Evolutionary conservation across 2,797 vertebrate species (phyloP).

Genomic region (Chaenodraco wilsoni): DNA sequence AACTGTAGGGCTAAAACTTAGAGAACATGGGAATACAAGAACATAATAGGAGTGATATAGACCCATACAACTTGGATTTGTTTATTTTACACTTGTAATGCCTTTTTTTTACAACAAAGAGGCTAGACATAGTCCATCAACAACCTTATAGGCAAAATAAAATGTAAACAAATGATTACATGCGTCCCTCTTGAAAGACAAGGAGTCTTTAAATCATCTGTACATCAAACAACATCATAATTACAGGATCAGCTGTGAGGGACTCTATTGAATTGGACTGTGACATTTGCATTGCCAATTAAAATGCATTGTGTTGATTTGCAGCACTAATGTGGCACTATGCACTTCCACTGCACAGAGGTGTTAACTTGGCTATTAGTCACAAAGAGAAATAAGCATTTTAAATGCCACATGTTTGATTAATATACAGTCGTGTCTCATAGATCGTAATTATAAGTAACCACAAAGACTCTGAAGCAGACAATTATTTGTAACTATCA

Average conservation of each 20-base stretch:
- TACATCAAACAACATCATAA: slow-evolving; percentile 41
- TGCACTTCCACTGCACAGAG: slow-evolving; percentile 34
- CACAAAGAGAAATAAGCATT: slow-evolving; percentile 21
- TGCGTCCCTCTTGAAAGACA: slow-evolving; percentile 2
- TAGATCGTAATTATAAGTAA: slow-evolving; percentile 37
- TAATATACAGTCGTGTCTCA: slow-evolving; percentile 31
- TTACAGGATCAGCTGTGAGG: slow-evolving; percentile 31
- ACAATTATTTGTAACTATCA: slow-evolving; percentile 14
- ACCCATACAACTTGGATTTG: too few relatives aligned
- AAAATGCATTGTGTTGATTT: slow-evolving; percentile 41
- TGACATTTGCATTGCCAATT: slow-evolving; percentile 34
- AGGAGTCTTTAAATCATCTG: slow-evolving; percentile 13
- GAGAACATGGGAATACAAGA: too few relatives aligned
- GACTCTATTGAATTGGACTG: slow-evolving; percentile 17
- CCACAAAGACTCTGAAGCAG: slow-evolving; percentile 11
- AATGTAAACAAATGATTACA: slow-evolving; percentile 23
- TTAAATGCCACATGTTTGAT: slow-evolving; percentile 33
- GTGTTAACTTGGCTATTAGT: slow-evolving; percentile 36
- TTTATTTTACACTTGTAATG: neutral
- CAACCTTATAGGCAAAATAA: neutral
- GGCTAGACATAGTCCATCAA: neutral
- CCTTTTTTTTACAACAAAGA: too few relatives aligned
- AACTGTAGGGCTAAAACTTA: neutral
- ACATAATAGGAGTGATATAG: neutral
- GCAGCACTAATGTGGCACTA: slow-evolving; percentile 49